These are phyloP conservation scores for Macropus fuliginosus DNA, from an alignment of 2,797 vertebrate genomes.

Conservation along the genomic window DNA sequence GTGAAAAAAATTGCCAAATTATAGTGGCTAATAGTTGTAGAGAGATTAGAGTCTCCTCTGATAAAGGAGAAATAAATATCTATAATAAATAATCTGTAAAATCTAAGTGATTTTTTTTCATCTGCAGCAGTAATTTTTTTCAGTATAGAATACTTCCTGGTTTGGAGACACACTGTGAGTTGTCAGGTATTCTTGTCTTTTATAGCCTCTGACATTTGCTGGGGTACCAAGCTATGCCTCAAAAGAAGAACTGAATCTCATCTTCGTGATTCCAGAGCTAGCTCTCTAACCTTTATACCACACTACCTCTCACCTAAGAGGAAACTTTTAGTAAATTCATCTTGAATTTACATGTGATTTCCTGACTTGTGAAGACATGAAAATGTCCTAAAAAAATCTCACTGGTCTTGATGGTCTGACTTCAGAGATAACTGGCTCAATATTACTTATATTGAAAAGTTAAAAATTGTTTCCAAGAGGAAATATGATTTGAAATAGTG, in stretches of 20 bases:
- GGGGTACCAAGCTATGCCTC: neutral
- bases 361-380: neutral
- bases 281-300: neutral
- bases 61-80: neutral
- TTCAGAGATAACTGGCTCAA: neutral
- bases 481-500: neutral
- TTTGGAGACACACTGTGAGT: neutral
- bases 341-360: neutral
- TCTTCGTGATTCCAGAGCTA: neutral
- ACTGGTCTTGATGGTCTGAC: neutral
- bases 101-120: neutral
- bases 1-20: neutral
- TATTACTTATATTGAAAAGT: neutral
- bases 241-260: neutral
- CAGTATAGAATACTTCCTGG: neutral
- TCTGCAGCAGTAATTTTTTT: neutral
- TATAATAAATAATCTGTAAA: neutral
- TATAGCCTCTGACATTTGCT: neutral
- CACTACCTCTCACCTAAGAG: neutral
- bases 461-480: neutral
- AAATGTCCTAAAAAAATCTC: neutral
- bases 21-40: neutral
- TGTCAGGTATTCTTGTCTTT: neutral
- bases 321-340: neutral
- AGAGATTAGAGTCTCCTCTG: neutral